phyloP scores from a whole-genome alignment of 1,140 invertebrate genomes.

The Pararge aegeria region DNA sequence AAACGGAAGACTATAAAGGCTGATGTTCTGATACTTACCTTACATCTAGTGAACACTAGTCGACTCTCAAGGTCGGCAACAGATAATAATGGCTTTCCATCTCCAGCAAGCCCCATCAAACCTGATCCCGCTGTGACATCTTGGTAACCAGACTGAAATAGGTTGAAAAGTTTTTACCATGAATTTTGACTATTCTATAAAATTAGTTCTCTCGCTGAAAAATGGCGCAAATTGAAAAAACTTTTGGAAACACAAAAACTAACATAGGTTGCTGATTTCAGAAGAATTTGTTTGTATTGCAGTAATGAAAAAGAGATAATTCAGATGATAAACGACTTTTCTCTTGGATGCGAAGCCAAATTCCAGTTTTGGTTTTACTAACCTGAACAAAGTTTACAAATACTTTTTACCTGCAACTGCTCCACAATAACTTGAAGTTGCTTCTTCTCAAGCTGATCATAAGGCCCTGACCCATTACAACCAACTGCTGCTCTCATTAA shows the following conservation, averaged over 20 bases:
- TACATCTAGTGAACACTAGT: constrained; percentile 92
- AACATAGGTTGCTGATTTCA: no score
- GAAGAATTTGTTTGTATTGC: no score
- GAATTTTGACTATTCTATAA: background rate
- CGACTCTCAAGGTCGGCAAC: constrained; percentile 90
- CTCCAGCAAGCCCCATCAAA: constrained; percentile 90
- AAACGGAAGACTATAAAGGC: background rate
- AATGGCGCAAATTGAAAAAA: no score
- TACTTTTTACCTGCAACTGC: constrained; percentile 63
- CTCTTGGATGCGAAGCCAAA: no score
- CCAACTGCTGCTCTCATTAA: constrained; percentile 71
- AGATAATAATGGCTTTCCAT: constrained; percentile 88
- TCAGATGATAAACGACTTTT: no score
- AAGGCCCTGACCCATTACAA: constrained; percentile 59
- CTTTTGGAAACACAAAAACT: no score
- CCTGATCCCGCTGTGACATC: constrained; percentile 90
- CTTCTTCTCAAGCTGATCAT: constrained; percentile 73
- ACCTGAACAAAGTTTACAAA: background rate
- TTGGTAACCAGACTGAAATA: constrained; percentile 83
- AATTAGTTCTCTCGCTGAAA: no score
- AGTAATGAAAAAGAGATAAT: no score
- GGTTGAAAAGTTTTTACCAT: background rate
- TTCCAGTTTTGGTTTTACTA: no score
- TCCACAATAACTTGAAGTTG: constrained; percentile 72
- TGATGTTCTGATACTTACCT: constrained; percentile 65